phyloP scores from a whole-genome alignment of 37 sponge, comb jelly and placozoan species.

The Geodia barretti region DNA sequence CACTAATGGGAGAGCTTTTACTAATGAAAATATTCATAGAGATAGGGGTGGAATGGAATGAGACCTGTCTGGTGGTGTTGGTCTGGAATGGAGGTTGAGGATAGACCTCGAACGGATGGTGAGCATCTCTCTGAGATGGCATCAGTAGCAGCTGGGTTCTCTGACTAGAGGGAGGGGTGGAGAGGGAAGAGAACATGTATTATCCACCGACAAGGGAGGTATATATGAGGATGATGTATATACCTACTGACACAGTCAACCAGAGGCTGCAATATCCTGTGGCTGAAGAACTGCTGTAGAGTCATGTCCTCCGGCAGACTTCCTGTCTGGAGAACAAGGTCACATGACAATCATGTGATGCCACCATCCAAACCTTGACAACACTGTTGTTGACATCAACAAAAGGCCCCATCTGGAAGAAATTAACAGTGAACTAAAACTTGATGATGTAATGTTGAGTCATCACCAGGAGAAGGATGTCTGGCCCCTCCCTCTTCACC shows the following conservation, averaged over 20 bases:
- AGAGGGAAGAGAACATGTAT: neutral
- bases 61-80: neutral
- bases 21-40: too few relatives aligned
- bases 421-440: neutral
- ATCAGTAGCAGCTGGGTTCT: conserved; percentile 62
- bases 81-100: conserved; percentile 81
- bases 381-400: conserved; percentile 47
- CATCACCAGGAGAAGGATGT: conserved; percentile 68
- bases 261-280: conserved; percentile 1
- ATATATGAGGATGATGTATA: neutral
- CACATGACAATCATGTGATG: neutral
- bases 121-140: conserved; percentile 76
- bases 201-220: neutral
- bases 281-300: conserved; percentile 25
- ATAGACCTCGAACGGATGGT: conserved; percentile 69
- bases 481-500: conserved; percentile 52
- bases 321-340: conserved; percentile 6
- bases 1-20: too few relatives aligned
- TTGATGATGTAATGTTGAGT: neutral
- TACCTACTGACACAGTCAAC: neutral
- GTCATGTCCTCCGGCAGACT: conserved; percentile 30
- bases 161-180: neutral
- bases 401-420: conserved; percentile 65
- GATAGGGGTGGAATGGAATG: too few relatives aligned
- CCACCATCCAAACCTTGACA: conserved; percentile 49